Conservation (phyloP, 2,113 vertebrate species). For the Labeo catla region DNA sequence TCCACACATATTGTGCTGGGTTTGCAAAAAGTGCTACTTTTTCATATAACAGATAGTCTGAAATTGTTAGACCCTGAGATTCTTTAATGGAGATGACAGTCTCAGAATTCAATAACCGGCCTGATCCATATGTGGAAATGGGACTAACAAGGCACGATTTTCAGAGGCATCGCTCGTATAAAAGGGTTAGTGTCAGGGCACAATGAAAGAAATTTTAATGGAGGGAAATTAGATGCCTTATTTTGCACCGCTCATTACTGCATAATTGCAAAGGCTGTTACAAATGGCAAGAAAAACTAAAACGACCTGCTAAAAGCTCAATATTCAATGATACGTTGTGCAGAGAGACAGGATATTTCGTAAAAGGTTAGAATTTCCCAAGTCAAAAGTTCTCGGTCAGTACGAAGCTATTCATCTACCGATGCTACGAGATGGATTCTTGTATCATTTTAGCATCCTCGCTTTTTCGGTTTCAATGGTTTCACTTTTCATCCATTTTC, state of each 20-base stretch:
- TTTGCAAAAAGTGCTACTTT: constrained; percentile 2
- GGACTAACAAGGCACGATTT: not conserved
- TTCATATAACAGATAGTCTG: not conserved
- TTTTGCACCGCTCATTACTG: constrained; percentile 14
- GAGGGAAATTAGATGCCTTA: constrained; percentile 19
- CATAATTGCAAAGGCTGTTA: constrained; percentile 19
- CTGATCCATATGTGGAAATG: not conserved
- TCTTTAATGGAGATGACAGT: not conserved
- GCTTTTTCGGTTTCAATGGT: constrained; percentile 27
- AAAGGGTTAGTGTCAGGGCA: constrained; percentile 19
- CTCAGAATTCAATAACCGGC: not conserved
- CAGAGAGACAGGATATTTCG: not conserved
- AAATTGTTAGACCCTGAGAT: not conserved
- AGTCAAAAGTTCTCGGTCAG: constrained; percentile 21
- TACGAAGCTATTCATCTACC: constrained; percentile 14
- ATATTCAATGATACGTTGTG: not conserved
- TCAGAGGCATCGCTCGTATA: not conserved
- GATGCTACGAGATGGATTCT: constrained; percentile 9
- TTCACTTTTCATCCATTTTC: constrained; percentile 50
- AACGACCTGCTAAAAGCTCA: not conserved
- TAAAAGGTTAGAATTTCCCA: constrained; percentile 27
- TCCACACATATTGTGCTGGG: not conserved
- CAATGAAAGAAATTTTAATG: constrained; percentile 29
- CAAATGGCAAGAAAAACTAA: not conserved
- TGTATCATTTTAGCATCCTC: constrained; percentile 37